These are phyloP conservation scores for Vanessa atalanta DNA, from an alignment of 1,140 invertebrate genomes.

Conservation along the genomic window DNA sequence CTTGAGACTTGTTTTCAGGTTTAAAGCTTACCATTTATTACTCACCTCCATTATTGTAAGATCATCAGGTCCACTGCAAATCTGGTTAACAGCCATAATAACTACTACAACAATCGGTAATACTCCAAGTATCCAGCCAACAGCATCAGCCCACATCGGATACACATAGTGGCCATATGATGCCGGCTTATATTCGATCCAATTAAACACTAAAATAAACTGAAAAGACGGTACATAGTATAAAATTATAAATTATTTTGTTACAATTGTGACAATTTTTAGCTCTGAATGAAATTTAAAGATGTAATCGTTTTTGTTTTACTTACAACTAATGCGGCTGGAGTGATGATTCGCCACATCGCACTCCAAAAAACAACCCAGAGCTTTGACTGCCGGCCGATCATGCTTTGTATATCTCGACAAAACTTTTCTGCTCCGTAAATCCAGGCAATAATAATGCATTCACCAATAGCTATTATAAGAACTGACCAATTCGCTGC, in stretches of 20 bases:
- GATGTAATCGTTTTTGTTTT: not conserved
- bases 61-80: constrained; percentile 80
- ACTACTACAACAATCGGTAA: constrained; percentile 87
- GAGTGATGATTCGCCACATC: constrained; percentile 90
- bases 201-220: constrained; percentile 91
- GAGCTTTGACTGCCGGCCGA: constrained; percentile 85
- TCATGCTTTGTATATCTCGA: constrained; percentile 90
- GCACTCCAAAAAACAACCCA: constrained; percentile 90
- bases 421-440: constrained; percentile 91
- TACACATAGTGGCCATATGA: constrained; percentile 88
- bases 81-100: constrained; percentile 84
- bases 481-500: constrained; percentile 93
- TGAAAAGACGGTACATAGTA: constrained; percentile 56
- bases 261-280: too few relatives aligned
- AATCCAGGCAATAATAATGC: constrained; percentile 90
- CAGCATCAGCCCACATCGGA: constrained; percentile 87
- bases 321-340: constrained; percentile 85
- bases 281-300: too few relatives aligned
- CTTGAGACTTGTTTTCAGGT: too few relatives aligned
- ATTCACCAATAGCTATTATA: constrained; percentile 90
- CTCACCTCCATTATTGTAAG: constrained; percentile 80
- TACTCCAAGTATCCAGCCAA: constrained; percentile 89
- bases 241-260: too few relatives aligned
- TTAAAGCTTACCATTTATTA: not conserved
- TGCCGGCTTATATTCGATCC: constrained; percentile 89